A percentile compares a stretch with the other conserved stretches of the same genome.
These are phyloP conservation scores for Thereva unica DNA, from an alignment of 2,888 invertebrate genomes.

Conservation along the genomic window DNA sequence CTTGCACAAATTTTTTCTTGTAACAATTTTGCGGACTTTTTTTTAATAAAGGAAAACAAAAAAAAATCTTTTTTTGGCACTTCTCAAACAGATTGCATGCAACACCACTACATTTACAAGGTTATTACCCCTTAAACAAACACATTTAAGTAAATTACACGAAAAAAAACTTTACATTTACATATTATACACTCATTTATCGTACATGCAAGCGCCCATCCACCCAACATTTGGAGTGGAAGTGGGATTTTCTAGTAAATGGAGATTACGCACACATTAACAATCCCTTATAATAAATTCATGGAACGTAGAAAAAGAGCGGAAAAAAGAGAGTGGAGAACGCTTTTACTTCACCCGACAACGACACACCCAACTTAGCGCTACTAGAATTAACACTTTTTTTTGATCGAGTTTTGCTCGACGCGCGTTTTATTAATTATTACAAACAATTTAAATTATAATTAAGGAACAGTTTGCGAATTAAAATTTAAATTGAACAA, in stretches of 20 bases:
- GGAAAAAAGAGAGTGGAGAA: not conserved
- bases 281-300: too few species aligned
- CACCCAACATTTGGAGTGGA: too few species aligned
- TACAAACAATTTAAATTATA: not conserved
- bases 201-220: too few species aligned
- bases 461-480: constrained; percentile 8
- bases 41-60: not conserved
- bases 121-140: constrained; percentile 2
- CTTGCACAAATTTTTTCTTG: not conserved
- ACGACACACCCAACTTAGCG: constrained; percentile 29
- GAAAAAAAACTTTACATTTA: too few species aligned
- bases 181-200: too few species aligned
- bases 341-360: not conserved
- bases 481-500: constrained; percentile 11
- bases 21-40: not conserved
- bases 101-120: constrained; percentile 3
- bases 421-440: not conserved
- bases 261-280: too few species aligned
- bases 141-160: not conserved
- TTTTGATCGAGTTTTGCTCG: not conserved
- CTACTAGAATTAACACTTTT: not conserved
- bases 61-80: constrained; percentile 30
- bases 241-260: too few species aligned
- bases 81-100: constrained; percentile 20
- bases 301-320: not conserved